Percentiles rank a stretch among this genome's conserved stretches.
These are phyloP conservation scores for Neotoma lepida DNA, from an alignment of 2,113 vertebrate species.

Conservation along the genomic window DNA sequence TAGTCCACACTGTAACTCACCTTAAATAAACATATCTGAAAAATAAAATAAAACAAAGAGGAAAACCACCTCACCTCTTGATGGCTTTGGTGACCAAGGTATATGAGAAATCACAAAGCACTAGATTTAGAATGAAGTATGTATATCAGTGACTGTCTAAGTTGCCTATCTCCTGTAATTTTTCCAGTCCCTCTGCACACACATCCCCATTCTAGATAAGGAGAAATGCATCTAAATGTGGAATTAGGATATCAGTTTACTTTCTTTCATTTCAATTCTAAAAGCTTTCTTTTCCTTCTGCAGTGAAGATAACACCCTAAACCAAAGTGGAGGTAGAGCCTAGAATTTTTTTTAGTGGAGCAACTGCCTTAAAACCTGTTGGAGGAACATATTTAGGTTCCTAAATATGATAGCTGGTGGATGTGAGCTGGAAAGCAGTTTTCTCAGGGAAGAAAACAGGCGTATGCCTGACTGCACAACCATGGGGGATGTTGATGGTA, in stretches of 20 bases:
- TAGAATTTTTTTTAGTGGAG: slow-evolving; percentile 16
- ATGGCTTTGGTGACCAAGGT: not conserved
- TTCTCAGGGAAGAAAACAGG: slow-evolving; percentile 19
- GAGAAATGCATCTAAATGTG: slow-evolving; percentile 41
- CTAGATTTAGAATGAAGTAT: slow-evolving; percentile 34
- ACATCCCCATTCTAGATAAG: not conserved
- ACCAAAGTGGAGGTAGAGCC: slow-evolving; percentile 1
- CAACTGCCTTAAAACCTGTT: slow-evolving; percentile 35
- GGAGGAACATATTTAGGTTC: not conserved
- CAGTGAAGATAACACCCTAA: slow-evolving; percentile 41
- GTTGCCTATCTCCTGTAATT: not conserved
- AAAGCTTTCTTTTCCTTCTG: slow-evolving; percentile 46
- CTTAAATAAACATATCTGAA: slow-evolving; percentile 17
- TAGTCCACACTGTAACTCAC: slow-evolving; percentile 41
- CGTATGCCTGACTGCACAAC: not conserved
- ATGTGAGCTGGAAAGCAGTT: not conserved
- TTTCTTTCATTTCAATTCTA: slow-evolving; percentile 57
- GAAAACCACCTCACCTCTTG: not conserved
- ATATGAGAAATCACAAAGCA: slow-evolving; percentile 23
- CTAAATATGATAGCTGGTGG: not conserved
- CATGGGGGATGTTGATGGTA: not conserved
- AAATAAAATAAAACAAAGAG: slow-evolving; percentile 1
- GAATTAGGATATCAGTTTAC: slow-evolving; percentile 51
- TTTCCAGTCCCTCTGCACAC: not conserved
- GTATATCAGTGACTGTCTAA: slow-evolving; percentile 1